Evolutionary conservation across 2,797 vertebrate species (phyloP).

Genomic region (Chromis chromis): DNA sequence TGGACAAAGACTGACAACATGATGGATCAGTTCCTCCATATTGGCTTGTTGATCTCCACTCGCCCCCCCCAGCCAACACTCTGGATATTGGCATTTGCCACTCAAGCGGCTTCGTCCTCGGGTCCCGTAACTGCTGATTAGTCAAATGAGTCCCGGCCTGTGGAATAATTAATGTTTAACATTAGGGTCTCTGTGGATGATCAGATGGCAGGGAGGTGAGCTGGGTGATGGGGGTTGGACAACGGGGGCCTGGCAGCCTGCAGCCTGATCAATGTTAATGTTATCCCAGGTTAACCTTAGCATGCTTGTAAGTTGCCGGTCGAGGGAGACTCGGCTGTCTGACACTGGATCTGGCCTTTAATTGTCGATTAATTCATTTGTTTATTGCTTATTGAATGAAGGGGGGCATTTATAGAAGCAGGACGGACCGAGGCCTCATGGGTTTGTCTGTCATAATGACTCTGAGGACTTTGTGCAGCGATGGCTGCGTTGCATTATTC

Average conservation of each 20-base stretch:
- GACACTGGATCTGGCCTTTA: constrained; percentile 50
- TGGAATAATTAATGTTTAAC: constrained; percentile 91
- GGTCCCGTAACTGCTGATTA: constrained; percentile 90
- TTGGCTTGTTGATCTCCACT: constrained; percentile 91
- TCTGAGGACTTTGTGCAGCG: constrained; percentile 10
- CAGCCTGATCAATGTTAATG: constrained; percentile 82
- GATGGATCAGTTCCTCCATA: constrained; percentile 91
- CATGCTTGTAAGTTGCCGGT: constrained; percentile 60
- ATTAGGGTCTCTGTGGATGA: constrained; percentile 82
- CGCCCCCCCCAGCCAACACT: constrained; percentile 67
- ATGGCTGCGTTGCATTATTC: constrained; percentile 4
- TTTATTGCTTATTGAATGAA: constrained; percentile 65
- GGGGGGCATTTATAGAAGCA: constrained; percentile 26
- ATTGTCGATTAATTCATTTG: constrained; percentile 71
- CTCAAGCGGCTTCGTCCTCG: constrained; percentile 83
- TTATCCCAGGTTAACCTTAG: constrained; percentile 84
- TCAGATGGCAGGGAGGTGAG: constrained; percentile 77
- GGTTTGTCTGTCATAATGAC: constrained; percentile 49
- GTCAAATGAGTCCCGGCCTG: constrained; percentile 87
- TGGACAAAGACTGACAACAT: constrained; percentile 89
- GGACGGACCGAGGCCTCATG: constrained; percentile 3
- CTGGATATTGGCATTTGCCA: constrained; percentile 96
- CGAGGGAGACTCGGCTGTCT: constrained; percentile 38
- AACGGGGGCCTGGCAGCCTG: constrained; percentile 68
- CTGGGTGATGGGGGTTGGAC: constrained; percentile 71